These are phyloP conservation scores for Pediacus dermestoides DNA, from an alignment of 2,888 invertebrate genomes.

Conservation along the genomic window DNA sequence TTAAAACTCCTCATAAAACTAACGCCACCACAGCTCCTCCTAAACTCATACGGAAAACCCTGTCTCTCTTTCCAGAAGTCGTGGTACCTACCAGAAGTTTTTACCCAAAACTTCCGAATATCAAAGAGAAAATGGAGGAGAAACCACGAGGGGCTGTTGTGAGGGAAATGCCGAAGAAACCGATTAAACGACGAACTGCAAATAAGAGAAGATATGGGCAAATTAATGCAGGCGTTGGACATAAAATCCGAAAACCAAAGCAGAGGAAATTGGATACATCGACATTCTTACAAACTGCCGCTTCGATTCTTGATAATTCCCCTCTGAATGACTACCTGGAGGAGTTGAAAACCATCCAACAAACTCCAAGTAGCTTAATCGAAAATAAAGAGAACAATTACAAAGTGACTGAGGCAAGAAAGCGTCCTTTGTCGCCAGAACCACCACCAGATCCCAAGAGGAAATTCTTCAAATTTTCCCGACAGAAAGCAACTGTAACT, in stretches of 20 bases:
- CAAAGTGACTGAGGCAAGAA: background rate
- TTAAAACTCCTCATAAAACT: constrained; percentile 47
- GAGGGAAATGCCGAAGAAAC: constrained; percentile 10
- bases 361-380: constrained; percentile 5
- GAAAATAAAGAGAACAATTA: constrained; percentile 13
- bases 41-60: constrained; percentile 40
- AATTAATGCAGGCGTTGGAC: constrained; percentile 60
- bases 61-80: constrained; percentile 48
- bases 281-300: constrained; percentile 29
- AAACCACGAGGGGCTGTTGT: no score
- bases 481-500: constrained; percentile 40
- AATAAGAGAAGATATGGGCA: background rate
- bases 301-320: background rate
- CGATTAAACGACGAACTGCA: constrained; percentile 12
- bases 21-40: constrained; percentile 36
- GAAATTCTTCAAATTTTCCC: constrained; percentile 51
- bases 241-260: constrained; percentile 62
- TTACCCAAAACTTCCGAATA: constrained; percentile 45
- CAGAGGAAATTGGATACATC: constrained; percentile 39
- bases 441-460: constrained; percentile 31
- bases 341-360: constrained; percentile 17
- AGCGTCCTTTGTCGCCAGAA: no score
- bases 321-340: constrained; percentile 14
- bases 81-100: constrained; percentile 54
- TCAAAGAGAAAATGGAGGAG: constrained; percentile 18